Evolutionary conservation across 2,113 vertebrate species (phyloP).

Genomic region (Odobenus rosmarus): DNA sequence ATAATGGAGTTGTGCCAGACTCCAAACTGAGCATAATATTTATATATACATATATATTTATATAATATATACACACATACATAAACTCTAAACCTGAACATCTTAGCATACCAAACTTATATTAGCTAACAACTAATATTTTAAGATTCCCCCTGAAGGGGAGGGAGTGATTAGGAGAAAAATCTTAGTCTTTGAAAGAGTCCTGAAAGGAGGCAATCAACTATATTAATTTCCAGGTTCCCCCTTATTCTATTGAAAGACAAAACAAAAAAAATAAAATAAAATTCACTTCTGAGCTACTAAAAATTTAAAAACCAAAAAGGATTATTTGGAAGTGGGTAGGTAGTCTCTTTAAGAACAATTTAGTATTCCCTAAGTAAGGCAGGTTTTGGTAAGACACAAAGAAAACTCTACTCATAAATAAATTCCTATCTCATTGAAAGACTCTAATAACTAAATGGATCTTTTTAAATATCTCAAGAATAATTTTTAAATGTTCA

Average conservation of each 20-base stretch:
- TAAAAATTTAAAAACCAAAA: conserved; percentile 38
- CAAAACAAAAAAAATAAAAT: conserved; percentile 50
- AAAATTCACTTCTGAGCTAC: conserved; percentile 42
- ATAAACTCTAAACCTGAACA: conserved; percentile 79
- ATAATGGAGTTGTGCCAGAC: conserved; percentile 82
- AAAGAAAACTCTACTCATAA: conserved; percentile 60
- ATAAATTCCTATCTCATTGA: conserved; percentile 45
- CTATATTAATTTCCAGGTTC: conserved; percentile 32
- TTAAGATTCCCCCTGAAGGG: conserved; percentile 58
- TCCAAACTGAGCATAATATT: conserved; percentile 79
- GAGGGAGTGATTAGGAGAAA: not conserved
- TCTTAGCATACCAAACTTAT: conserved; percentile 76
- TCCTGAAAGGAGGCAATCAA: not conserved
- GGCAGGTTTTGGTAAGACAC: conserved; percentile 18
- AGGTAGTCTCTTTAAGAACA: conserved; percentile 61
- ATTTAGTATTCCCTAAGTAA: conserved; percentile 38
- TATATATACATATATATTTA: conserved; percentile 76
- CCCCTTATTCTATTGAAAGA: conserved; percentile 2
- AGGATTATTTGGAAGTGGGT: not conserved
- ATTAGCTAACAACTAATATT: conserved; percentile 74
- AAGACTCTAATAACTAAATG: conserved; percentile 14
- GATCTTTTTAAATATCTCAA: conserved; percentile 13
- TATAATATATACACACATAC: conserved; percentile 71
- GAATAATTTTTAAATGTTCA: conserved; percentile 47
- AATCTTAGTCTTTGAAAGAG: conserved; percentile 55